Evolutionary conservation across 1,140 invertebrate species (phyloP), one percentile per base, ranked within the genome.

Genomic region (Macrosteles quadrilineatus): DNA sequence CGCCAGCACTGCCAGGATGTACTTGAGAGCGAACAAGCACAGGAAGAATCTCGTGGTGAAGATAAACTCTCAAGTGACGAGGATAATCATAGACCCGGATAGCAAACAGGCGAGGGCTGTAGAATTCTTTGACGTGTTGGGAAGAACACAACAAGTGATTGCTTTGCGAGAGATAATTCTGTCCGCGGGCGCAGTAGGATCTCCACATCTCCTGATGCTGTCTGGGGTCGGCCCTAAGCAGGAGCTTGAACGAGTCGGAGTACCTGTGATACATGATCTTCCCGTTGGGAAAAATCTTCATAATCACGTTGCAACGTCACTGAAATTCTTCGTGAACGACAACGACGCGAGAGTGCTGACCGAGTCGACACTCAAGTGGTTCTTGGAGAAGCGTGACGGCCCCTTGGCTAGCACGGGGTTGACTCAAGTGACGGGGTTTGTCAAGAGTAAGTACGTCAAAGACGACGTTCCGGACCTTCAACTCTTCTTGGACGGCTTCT

Each of bases 161-260:
- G 76, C 36, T 73, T 65, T 23, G 23, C 87, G 85, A 64, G 90
- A 92, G 78, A 83, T 92, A 0, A 86, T 93, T 63, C 73, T 92
- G n/a, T 83, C 86, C 31, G 88, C 86, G 17, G 91, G 91, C 0
- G 83, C 89, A 0, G 85, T 92, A 43, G 89, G 90, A 63, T 88
- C 89, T 2, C 87, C 91, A 0, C 89, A 92, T 75, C 73, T 93
- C 1, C 79, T 93, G 12, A 87, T 91, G 86, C 78, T 91, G 1
- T 90, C 89, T 0, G 90, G 90, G 1, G 82, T 92, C 11, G 90
- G 90, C 0, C 88, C 89, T 2, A 82, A 78, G 31, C 78, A 85
- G 32, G 82, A 89, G 12, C 75, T 91, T 0, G 73, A 81, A 1
- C 78, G 81, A 21, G 73, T 83, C 0, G 80, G 81, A 2, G 83